phyloP scores from a whole-genome alignment of 35 echinoderm and acorn worm species.

The Lytechinus variegatus region DNA sequence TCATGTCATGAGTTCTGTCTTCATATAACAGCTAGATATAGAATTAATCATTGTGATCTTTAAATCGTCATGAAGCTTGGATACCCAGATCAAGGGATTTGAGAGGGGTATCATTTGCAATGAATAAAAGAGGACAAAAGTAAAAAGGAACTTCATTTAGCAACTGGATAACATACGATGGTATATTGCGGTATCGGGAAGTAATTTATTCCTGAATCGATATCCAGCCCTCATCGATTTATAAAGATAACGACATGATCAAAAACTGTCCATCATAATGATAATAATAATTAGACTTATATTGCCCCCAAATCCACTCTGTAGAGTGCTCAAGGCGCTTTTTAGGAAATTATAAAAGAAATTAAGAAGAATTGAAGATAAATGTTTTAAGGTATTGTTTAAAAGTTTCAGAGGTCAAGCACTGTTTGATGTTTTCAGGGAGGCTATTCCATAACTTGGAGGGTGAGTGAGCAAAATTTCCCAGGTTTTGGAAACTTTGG shows the following conservation, averaged over 20 bases:
- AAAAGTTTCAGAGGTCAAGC: no score
- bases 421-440: no score
- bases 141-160: background rate
- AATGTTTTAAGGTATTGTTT: no score
- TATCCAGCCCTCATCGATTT: background rate
- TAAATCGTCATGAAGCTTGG: background rate
- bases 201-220: background rate
- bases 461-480: no score
- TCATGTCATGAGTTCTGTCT: background rate
- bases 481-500: no score
- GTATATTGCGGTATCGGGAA: background rate
- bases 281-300: no score
- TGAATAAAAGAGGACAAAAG: background rate
- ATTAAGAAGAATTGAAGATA: no score
- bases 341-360: no score
- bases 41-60: background rate
- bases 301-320: no score
- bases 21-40: background rate
- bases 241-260: background rate
- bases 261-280: no score
- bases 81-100: background rate
- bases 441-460: no score
- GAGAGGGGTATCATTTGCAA: background rate
- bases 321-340: no score
- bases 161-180: background rate